Percentiles rank a stretch among this genome's conserved stretches.
phyloP scores from a whole-genome alignment of 1,140 invertebrate genomes.

The Adelges cooleyi region DNA sequence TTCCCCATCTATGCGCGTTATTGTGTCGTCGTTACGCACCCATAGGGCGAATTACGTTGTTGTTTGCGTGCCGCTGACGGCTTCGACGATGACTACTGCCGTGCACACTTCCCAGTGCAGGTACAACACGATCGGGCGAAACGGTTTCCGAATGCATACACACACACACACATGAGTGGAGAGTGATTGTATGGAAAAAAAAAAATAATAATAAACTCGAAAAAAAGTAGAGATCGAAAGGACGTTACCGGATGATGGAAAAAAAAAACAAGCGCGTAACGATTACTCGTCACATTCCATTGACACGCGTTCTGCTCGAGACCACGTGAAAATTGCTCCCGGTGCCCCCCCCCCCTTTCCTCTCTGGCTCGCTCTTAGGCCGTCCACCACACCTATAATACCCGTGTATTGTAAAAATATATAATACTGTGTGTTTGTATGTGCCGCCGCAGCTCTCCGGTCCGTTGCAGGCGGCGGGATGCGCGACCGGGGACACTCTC shows the following conservation, averaged over 20 bases:
- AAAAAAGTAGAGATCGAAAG: not conserved
- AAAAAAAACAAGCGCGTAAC: not conserved
- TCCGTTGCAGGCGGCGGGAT: no score
- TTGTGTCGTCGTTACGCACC: no score
- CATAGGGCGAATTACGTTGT: not conserved
- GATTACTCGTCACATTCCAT: constrained; percentile 19
- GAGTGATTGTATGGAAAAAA: not conserved
- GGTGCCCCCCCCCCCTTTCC: no score
- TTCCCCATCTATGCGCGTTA: no score
- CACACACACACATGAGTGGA: not conserved
- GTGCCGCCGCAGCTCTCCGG: no score
- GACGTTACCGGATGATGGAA: not conserved
- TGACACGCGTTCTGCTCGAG: constrained; percentile 22
- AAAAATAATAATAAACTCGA: not conserved
- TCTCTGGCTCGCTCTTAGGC: no score
- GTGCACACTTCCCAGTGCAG: not conserved
- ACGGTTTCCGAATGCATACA: not conserved
- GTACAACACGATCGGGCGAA: not conserved
- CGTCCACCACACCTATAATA: no score
- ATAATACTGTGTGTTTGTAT: no score
- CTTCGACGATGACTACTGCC: no score
- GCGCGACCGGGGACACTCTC: no score
- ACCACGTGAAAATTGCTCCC: constrained; percentile 1
- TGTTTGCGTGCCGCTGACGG: not conserved
- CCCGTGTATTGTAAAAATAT: no score